A percentile compares a stretch with the other conserved stretches of the same genome.
Conservation (phyloP, 92 coral and sea anemone species). For the Muricea muricata region DNA sequence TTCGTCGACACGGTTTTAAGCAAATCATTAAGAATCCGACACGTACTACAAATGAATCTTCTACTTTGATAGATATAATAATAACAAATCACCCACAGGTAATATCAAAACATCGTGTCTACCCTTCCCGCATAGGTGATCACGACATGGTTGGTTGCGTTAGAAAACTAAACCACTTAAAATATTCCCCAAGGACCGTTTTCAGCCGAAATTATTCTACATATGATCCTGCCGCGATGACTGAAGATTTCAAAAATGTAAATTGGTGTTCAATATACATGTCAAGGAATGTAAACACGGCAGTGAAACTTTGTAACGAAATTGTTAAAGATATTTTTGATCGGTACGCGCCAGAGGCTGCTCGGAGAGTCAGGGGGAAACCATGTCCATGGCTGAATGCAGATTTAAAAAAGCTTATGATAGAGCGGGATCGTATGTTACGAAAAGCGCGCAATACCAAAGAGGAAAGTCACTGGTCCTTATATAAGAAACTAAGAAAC, state of each 20-base stretch:
- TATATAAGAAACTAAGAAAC: too few relatives aligned
- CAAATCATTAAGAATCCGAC: slow-evolving; percentile 17
- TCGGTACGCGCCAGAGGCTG: not conserved
- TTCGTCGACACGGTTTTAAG: not conserved
- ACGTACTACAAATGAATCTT: not conserved
- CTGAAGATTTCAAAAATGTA: not conserved
- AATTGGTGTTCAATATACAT: not conserved
- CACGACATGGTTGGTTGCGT: slow-evolving; percentile 9
- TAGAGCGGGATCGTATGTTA: not conserved
- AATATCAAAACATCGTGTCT: not conserved
- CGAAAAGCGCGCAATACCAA: not conserved
- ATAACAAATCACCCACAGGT: not conserved
- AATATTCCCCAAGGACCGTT: not conserved
- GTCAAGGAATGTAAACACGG: too few relatives aligned
- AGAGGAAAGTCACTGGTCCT: too few relatives aligned
- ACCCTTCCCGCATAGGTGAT: not conserved
- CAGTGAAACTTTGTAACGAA: too few relatives aligned
- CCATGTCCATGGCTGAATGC: not conserved
- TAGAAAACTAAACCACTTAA: not conserved
- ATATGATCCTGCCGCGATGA: not conserved
- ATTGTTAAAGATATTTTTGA: not conserved
- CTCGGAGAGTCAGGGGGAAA: not conserved
- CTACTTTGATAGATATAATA: not conserved
- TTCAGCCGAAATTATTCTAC: not conserved
- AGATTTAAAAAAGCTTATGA: too few relatives aligned